Percentiles rank a stretch among this genome's conserved stretches.
phyloP scores from a whole-genome alignment of 2,888 invertebrate genomes.

The Drosophila formosana region DNA sequence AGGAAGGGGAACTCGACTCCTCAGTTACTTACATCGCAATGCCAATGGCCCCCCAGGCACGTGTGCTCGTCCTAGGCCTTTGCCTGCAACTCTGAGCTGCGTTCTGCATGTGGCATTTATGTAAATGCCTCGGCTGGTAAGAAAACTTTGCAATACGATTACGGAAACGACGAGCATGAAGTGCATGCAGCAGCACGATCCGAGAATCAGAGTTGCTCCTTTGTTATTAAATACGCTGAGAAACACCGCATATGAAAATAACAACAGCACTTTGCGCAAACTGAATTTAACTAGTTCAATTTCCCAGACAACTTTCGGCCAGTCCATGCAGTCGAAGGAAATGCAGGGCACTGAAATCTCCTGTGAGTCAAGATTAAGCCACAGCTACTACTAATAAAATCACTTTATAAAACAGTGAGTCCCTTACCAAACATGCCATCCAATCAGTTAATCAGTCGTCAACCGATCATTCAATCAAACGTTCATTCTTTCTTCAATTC shows the following conservation, averaged over 20 bases:
- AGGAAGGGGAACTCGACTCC: not conserved
- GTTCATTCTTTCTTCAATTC: too few species aligned
- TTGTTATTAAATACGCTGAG: conserved; percentile 5
- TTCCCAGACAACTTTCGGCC: not conserved
- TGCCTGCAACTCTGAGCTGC: conserved; percentile 7
- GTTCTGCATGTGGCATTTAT: conserved; percentile 32
- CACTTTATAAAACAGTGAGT: too few species aligned
- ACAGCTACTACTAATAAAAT: too few species aligned
- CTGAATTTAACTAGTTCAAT: not conserved
- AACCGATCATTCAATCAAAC: too few species aligned
- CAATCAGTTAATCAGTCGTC: not conserved
- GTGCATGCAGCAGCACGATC: conserved; percentile 6
- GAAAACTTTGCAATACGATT: conserved; percentile 14
- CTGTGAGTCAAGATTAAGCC: not conserved
- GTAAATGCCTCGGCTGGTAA: conserved; percentile 18
- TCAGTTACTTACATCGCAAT: conserved; percentile 5
- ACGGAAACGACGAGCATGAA: not conserved
- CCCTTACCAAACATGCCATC: not conserved
- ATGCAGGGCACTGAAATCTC: not conserved
- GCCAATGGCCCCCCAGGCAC: conserved; percentile 18
- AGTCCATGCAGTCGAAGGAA: not conserved
- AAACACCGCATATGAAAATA: conserved; percentile 2
- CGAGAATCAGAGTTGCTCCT: not conserved
- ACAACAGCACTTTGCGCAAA: not conserved
- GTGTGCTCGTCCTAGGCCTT: not conserved